Base-by-base conservation (phyloP, 1,140 invertebrate genomes). In the Theocolax elegans region DNA sequence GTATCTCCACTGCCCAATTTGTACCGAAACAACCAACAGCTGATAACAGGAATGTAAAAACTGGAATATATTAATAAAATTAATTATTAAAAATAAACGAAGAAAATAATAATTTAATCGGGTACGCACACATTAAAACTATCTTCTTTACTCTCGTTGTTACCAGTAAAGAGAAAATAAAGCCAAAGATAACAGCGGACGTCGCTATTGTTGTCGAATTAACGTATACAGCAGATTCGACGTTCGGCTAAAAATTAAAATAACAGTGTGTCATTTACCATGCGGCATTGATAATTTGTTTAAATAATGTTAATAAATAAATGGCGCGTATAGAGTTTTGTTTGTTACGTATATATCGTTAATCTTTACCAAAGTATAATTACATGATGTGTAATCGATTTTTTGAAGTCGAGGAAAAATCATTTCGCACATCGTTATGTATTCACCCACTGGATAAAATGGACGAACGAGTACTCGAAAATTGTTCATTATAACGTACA, bases 401-500 rank as follows among this genome's bases (percentile, higher is more conserved):
- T 44, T 67, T 7, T 72, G 51, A 23, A 77, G 19, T 13, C 67
- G 64, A 15, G 67, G 75, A 44, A 80, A 76, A 27, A 86, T 56
- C 79, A 83, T 83, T 54, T 86, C 83, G 65, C 82, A 82, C 63
- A 86, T 80, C 6, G 82, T 83, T 21, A 83, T 80, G 25, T 73
- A 72, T 51, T 75, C 72, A 25, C 75, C 75, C 29, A 71, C 53
- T 29, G 70, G 64, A 66, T 76, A 77, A 7, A 68, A 23, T 3
- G 54, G 73, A 71, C 77, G 78, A 21, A 73, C 74, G 2, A 78
- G 70, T 60, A 58, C 53, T 21, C 78, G 73, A 72, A 83, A 87
- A 48, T 87, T 85, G 46, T 81, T 85, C 4, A 86, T 60, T 38
- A 84, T 80, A 49, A 82, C 80, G 74, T 83, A 86, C 35, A 86